phyloP scores from a whole-genome alignment of 2,113 vertebrate genomes.

The Charadrius vociferus region DNA sequence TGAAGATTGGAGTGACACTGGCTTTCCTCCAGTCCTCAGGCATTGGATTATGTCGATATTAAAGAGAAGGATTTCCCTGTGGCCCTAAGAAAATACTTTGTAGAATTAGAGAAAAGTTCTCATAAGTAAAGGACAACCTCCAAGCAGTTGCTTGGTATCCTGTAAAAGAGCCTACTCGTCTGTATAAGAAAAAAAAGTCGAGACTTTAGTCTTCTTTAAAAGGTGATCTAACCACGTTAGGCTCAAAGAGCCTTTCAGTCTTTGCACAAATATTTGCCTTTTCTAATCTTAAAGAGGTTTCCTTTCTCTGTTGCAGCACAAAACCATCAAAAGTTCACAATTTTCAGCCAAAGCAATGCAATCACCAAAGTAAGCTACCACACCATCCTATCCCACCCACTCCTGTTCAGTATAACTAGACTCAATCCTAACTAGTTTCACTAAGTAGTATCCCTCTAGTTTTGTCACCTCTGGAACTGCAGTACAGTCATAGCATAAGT shows the following conservation, averaged over 20 bases:
- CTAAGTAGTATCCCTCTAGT: not conserved
- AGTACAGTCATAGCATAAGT: not conserved
- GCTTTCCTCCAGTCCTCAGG: too few relatives aligned
- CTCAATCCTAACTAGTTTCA: not conserved
- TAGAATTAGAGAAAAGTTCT: not conserved
- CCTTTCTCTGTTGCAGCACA: not conserved
- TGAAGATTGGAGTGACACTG: too few relatives aligned
- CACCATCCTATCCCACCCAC: not conserved
- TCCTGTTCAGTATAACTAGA: too few relatives aligned
- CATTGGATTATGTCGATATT: not conserved
- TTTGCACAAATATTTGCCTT: not conserved
- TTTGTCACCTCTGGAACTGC: not conserved
- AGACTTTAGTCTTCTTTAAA: not conserved
- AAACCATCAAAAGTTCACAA: not conserved
- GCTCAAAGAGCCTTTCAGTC: not conserved
- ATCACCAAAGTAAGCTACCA: not conserved
- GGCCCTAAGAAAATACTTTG: not conserved
- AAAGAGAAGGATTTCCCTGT: not conserved
- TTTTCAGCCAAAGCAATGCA: not conserved
- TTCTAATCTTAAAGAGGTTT: not conserved
- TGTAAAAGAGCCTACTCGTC: not conserved
- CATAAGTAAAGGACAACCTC: not conserved
- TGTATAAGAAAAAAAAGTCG: not conserved
- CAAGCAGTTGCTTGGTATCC: not conserved
- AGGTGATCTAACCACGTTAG: not conserved